phyloP scores from a whole-genome alignment of 2,888 invertebrate genomes.

The Gymnoscelis rufifasciata region DNA sequence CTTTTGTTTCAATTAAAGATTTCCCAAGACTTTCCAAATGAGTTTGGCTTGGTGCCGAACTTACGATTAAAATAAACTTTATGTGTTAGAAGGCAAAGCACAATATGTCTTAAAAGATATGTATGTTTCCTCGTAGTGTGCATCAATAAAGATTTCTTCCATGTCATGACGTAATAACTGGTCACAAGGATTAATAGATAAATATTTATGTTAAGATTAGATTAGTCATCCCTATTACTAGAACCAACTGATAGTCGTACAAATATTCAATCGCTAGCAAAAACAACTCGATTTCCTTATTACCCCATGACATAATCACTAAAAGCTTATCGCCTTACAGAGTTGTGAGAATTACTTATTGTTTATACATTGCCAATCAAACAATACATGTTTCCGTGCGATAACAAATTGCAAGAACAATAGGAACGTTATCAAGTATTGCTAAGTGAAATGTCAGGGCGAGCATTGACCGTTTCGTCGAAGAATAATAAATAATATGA shows the following conservation, averaged over 20 bases:
- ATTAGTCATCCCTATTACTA: background rate
- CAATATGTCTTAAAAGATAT: background rate
- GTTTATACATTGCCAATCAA: conserved; percentile 27
- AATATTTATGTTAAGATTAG: too few relatives aligned
- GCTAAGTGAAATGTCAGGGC: conserved; percentile 47
- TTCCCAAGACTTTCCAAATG: background rate
- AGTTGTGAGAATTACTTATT: conserved; percentile 29
- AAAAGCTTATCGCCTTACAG: conserved; percentile 32
- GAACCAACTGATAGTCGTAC: background rate
- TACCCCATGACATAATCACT: conserved; percentile 11
- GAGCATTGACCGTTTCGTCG: conserved; percentile 59
- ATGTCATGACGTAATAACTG: too few relatives aligned
- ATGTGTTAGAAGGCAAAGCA: background rate
- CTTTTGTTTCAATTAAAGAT: conserved; percentile 11
- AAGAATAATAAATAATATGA: conserved; percentile 32
- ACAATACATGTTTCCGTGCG: conserved; percentile 38
- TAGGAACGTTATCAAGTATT: conserved; percentile 56
- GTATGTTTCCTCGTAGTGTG: too few relatives aligned
- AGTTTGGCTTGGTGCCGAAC: background rate
- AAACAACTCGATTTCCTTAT: conserved; percentile 19
- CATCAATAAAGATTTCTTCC: too few relatives aligned
- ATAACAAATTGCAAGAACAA: conserved; percentile 50
- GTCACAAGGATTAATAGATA: too few relatives aligned
- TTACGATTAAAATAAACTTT: background rate
- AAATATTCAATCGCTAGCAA: background rate